phyloP scores from a whole-genome alignment of 2,888 invertebrate species.

The Tigriopus californicus region DNA sequence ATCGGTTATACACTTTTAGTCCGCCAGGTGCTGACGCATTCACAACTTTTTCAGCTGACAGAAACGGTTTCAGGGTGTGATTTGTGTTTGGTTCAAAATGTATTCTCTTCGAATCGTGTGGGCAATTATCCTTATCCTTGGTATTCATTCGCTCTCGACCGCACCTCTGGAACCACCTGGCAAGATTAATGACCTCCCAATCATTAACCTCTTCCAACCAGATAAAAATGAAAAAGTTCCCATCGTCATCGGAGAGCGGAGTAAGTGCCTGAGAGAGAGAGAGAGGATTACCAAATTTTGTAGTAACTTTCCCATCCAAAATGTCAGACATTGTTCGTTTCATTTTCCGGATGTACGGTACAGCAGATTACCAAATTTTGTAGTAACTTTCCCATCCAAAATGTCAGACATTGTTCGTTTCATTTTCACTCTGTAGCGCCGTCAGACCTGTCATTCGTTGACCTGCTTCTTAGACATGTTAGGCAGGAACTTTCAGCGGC shows the following conservation, averaged over 20 bases:
- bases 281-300: too few species aligned
- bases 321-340: background rate
- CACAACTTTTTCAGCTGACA: too few species aligned
- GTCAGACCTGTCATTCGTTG: background rate
- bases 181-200: background rate
- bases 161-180: slow-evolving; percentile 1
- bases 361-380: too few species aligned
- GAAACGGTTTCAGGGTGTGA: too few species aligned
- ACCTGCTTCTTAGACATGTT: background rate
- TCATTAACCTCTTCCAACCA: background rate
- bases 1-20: too few species aligned
- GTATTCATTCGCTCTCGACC: too few species aligned
- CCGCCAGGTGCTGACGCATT: too few species aligned
- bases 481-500: background rate
- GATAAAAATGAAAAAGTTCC: background rate
- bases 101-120: too few species aligned
- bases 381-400: background rate
- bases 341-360: too few species aligned
- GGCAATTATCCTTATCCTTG: too few species aligned
- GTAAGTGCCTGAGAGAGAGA: too few species aligned
- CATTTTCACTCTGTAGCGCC: background rate
- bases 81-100: too few species aligned
- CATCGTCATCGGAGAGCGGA: background rate
- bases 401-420: background rate
- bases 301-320: background rate